Conservation (phyloP, 1,140 invertebrate genomes). For the Drosophila kepulauana region DNA sequence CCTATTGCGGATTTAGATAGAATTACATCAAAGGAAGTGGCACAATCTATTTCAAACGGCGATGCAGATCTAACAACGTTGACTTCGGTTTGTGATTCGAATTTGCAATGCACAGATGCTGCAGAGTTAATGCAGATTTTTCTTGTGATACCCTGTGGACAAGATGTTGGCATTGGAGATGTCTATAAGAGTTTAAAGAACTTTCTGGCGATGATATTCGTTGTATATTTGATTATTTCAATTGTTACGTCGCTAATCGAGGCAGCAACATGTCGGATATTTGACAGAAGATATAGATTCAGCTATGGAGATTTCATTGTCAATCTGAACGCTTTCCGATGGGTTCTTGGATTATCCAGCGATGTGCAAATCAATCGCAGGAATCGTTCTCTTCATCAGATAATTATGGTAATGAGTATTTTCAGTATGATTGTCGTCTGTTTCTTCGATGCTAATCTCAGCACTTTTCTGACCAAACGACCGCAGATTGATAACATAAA, state of each 20-base stretch:
- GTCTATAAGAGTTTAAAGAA: conserved; percentile 5
- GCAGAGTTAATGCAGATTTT: conserved; percentile 4
- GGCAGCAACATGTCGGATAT: not conserved
- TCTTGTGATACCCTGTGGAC: conserved; percentile 45
- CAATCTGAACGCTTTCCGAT: conserved; percentile 38
- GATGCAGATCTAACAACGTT: no score
- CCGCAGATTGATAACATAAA: not conserved
- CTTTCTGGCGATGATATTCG: conserved; percentile 13
- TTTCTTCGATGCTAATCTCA: conserved; percentile 54
- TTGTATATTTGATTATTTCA: conserved; percentile 31
- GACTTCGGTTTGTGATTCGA: no score
- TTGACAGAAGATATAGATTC: not conserved
- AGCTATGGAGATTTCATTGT: conserved; percentile 16
- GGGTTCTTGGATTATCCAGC: conserved; percentile 41
- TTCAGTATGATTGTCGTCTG: conserved; percentile 48
- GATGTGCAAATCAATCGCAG: not conserved
- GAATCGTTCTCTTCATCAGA: conserved; percentile 13
- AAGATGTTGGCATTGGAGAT: conserved; percentile 22
- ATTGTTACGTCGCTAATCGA: conserved; percentile 31
- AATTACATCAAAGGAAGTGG: no score
- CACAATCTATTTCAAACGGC: no score
- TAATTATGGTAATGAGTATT: conserved; percentile 50
- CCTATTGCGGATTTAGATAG: no score
- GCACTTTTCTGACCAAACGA: conserved; percentile 39
- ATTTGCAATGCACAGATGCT: no score